Percentiles rank a stretch among this genome's conserved stretches.
Evolutionary conservation across 2,888 invertebrate genomes (phyloP).

Genomic region (Chelonus formosanus): DNA sequence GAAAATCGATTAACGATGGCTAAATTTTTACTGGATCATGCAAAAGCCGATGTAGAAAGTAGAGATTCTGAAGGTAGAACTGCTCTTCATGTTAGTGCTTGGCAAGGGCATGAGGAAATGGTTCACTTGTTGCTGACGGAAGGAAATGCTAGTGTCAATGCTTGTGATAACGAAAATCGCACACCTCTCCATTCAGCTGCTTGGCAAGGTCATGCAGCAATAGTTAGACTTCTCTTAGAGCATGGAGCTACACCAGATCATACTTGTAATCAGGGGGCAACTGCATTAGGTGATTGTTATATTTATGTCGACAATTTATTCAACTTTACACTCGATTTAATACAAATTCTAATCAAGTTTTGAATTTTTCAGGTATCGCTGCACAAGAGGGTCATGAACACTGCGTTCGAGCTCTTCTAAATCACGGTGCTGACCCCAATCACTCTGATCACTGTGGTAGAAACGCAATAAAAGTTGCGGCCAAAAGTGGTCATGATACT

Average conservation of each 20-base stretch:
- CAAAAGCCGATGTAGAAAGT: slow-evolving; percentile 83
- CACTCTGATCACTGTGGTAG: slow-evolving; percentile 88
- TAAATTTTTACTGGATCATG: slow-evolving; percentile 79
- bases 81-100: slow-evolving; percentile 87
- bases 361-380: slow-evolving; percentile 77
- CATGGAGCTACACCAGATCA: slow-evolving; percentile 87
- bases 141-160: slow-evolving; percentile 88
- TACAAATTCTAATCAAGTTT: not conserved
- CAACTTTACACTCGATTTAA: slow-evolving; percentile 4
- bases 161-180: slow-evolving; percentile 85
- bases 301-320: no score
- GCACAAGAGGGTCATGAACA: slow-evolving; percentile 96
- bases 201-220: slow-evolving; percentile 92
- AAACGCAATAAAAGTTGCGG: slow-evolving; percentile 87
- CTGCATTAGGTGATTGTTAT: slow-evolving; percentile 75
- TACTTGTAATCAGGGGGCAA: slow-evolving; percentile 94
- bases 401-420: slow-evolving; percentile 83
- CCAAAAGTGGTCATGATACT: slow-evolving; percentile 88
- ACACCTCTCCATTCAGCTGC: slow-evolving; percentile 94
- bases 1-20: slow-evolving; percentile 88
- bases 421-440: slow-evolving; percentile 85
- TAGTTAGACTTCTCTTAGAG: slow-evolving; percentile 81
- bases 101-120: slow-evolving; percentile 96
- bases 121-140: slow-evolving; percentile 82
- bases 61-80: slow-evolving; percentile 92